phyloP scores from a whole-genome alignment of 2,888 invertebrate species.

The Plagiodera versicolora region DNA sequence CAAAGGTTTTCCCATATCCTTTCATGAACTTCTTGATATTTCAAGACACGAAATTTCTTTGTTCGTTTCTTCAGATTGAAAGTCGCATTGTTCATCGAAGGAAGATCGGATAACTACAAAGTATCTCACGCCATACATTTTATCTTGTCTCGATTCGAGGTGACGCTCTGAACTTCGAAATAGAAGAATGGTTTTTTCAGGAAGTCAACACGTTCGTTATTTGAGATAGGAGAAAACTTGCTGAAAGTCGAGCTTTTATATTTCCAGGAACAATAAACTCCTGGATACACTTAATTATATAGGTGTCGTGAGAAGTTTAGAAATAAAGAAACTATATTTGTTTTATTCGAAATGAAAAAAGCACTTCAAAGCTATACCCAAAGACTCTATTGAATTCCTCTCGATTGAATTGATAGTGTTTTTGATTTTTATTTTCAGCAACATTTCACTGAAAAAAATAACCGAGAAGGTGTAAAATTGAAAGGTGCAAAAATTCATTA shows the following conservation, averaged over 20 bases:
- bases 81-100: background rate
- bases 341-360: no score
- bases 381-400: no score
- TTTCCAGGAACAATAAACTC: background rate
- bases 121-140: background rate
- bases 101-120: background rate
- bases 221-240: constrained; percentile 5
- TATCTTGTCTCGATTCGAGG: background rate
- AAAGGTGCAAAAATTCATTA: no score
- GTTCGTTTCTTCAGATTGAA: background rate
- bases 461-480: no score
- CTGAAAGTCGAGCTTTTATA: background rate
- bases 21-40: background rate
- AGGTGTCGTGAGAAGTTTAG: background rate
- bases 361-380: no score
- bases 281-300: background rate
- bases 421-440: no score
- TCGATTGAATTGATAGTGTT: no score
- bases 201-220: background rate
- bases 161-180: background rate
- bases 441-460: no score
- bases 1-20: background rate
- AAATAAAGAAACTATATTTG: background rate
- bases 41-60: background rate
- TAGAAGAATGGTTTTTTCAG: background rate